Percentiles rank a stretch among this genome's conserved stretches.
Conservation (phyloP, 1,140 invertebrate genomes). For the Drosophila chauvacae region DNA sequence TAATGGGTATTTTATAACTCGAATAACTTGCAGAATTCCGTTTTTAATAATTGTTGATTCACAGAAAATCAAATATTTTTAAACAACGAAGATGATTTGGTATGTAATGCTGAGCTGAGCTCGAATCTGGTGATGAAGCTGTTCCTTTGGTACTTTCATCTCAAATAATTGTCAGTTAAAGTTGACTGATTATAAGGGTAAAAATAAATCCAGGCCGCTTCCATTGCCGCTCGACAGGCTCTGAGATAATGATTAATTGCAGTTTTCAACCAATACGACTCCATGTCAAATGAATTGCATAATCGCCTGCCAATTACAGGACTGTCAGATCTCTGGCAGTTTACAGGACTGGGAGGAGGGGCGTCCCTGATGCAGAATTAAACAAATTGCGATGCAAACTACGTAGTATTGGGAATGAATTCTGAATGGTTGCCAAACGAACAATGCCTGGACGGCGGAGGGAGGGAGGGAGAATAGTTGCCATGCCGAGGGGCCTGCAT, state of each 20-base stretch:
- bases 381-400: constrained; percentile 62
- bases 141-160: background rate
- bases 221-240: background rate
- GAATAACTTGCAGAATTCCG: too few species aligned
- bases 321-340: constrained; percentile 23
- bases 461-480: constrained; percentile 3
- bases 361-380: constrained; percentile 30
- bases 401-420: constrained; percentile 24
- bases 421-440: constrained; percentile 55
- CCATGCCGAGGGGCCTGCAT: constrained; percentile 48
- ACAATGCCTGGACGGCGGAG: constrained; percentile 43
- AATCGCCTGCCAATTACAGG: constrained; percentile 72
- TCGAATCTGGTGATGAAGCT: background rate
- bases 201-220: constrained; percentile 1
- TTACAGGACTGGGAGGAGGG: background rate
- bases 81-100: background rate
- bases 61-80: background rate
- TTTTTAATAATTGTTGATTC: background rate
- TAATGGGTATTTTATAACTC: background rate
- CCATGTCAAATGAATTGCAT: constrained; percentile 55
- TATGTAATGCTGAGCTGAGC: background rate
- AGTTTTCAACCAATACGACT: constrained; percentile 43
- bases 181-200: background rate
- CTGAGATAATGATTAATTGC: constrained; percentile 38
- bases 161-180: constrained; percentile 1